A percentile compares a stretch with the other conserved stretches of the same genome.
phyloP scores from a whole-genome alignment of 1,140 invertebrate genomes.

The Pseudomyrmex gracilis region DNA sequence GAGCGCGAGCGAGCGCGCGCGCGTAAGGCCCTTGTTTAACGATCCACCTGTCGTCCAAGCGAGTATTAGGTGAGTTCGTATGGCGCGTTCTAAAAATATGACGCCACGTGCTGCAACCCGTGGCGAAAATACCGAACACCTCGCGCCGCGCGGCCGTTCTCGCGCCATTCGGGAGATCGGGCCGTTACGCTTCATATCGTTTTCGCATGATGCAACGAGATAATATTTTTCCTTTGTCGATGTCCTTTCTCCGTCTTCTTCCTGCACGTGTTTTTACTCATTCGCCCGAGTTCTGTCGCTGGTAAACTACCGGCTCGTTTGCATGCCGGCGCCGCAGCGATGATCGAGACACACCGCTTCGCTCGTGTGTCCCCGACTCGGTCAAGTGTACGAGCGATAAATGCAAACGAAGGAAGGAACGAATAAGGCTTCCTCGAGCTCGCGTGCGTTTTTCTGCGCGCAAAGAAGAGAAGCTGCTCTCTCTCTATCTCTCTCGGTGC shows the following conservation, averaged over 20 bases:
- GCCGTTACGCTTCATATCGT: neutral
- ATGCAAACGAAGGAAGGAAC: conserved; percentile 35
- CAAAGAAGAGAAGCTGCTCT: neutral
- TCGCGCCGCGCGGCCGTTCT: neutral
- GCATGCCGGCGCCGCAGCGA: conserved; percentile 64
- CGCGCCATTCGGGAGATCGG: conserved; percentile 12
- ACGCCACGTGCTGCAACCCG: conserved; percentile 60
- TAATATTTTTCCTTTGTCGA: conserved; percentile 35
- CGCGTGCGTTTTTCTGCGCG: conserved; percentile 24
- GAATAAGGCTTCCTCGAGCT: conserved; percentile 33
- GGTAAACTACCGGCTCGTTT: conserved; percentile 60
- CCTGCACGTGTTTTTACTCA: conserved; percentile 1
- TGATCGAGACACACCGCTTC: conserved; percentile 57
- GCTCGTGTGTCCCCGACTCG: conserved; percentile 23
- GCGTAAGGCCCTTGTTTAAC: conserved; percentile 60
- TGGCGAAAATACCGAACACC: conserved; percentile 56
- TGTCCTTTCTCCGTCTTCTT: neutral
- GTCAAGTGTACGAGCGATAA: conserved; percentile 66
- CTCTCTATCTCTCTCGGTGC: too few species aligned
- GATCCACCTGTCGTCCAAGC: conserved; percentile 70
- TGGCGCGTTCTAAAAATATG: conserved; percentile 67
- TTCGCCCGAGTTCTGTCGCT: conserved; percentile 4
- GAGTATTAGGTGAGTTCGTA: conserved; percentile 37
- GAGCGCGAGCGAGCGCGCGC: neutral
- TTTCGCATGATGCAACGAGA: neutral